These are phyloP conservation scores for Triplophysa rosa DNA, from an alignment of 2,113 vertebrate species.

Conservation along the genomic window DNA sequence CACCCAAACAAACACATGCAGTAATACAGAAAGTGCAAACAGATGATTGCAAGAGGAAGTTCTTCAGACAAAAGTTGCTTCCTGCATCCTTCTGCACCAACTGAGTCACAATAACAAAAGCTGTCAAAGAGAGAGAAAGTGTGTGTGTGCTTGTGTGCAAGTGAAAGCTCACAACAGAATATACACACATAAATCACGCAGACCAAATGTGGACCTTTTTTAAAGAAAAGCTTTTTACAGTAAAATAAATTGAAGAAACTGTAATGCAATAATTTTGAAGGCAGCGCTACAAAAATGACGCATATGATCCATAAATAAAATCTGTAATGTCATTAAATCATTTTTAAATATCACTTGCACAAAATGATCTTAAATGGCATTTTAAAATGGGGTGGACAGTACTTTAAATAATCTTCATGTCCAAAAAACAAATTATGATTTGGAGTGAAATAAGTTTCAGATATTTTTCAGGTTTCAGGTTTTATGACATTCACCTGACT, in stretches of 20 bases:
- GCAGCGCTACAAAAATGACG: no score
- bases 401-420: no score
- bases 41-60: constrained; percentile 8
- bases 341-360: no score
- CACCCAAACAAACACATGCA: constrained; percentile 10
- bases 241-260: no score
- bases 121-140: neutral
- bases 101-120: neutral
- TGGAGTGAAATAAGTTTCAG: neutral
- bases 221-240: no score
- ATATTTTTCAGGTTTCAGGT: neutral
- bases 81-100: constrained; percentile 23
- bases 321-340: no score
- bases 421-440: neutral
- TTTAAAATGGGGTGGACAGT: no score
- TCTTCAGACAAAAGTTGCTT: neutral
- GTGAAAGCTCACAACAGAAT: neutral
- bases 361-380: neutral
- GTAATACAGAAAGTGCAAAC: constrained; percentile 23
- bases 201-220: neutral
- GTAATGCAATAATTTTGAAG: no score
- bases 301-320: no score
- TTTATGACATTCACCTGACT: neutral
- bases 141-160: neutral
- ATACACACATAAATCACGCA: neutral